Evolutionary conservation across 2,113 vertebrate genomes (phyloP).

Genomic region (Dissostichus mawsoni): DNA sequence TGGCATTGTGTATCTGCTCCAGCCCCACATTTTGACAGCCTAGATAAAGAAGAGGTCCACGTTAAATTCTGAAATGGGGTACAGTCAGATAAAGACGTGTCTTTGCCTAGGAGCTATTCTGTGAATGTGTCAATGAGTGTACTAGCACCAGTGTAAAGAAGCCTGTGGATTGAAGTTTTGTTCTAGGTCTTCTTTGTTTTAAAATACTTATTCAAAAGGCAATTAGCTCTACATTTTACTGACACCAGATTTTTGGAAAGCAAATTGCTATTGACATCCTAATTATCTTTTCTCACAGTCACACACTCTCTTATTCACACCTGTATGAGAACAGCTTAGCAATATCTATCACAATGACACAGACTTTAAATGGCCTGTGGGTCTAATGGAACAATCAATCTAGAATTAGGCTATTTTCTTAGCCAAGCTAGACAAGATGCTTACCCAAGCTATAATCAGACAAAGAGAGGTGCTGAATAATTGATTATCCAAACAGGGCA

Average conservation of each 20-base stretch:
- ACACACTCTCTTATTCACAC: slow-evolving; percentile 35
- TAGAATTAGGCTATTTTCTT: slow-evolving; percentile 45
- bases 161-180: not conserved
- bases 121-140: not conserved
- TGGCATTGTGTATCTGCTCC: slow-evolving; percentile 53
- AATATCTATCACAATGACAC: slow-evolving; percentile 26
- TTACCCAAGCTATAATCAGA: slow-evolving; percentile 35
- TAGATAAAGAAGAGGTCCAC: slow-evolving; percentile 52
- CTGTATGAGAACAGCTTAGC: slow-evolving; percentile 33
- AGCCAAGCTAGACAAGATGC: slow-evolving; percentile 25
- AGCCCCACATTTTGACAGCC: slow-evolving; percentile 48
- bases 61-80: slow-evolving; percentile 49
- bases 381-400: slow-evolving; percentile 47
- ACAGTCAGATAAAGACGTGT: slow-evolving; percentile 38
- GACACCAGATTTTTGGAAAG: slow-evolving; percentile 31
- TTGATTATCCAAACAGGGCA: slow-evolving; percentile 20
- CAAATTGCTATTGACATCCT: slow-evolving; percentile 45
- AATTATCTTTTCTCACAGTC: slow-evolving; percentile 50
- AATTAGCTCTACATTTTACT: slow-evolving; percentile 33
- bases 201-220: slow-evolving; percentile 3
- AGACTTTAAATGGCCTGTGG: slow-evolving; percentile 33
- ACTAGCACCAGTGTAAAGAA: not conserved
- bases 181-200: not conserved
- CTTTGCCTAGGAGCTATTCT: slow-evolving; percentile 18
- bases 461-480: slow-evolving; percentile 25